Base-by-base conservation (phyloP, 1,140 invertebrate genomes). In the Nilaparvata lugens region DNA sequence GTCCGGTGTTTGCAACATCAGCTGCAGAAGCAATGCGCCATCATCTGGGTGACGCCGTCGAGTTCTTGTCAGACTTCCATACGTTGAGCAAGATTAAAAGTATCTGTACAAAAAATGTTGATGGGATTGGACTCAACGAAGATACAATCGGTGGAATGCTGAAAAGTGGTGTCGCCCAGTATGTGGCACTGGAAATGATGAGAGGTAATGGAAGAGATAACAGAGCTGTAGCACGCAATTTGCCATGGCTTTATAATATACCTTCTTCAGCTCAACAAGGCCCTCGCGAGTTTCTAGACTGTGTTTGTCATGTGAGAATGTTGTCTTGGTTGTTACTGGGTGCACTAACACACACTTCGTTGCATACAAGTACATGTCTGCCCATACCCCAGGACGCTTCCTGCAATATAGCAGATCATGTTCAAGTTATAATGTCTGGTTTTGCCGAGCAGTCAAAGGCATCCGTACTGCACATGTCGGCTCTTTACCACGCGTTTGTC, bases 401-500 rank as follows among this genome's bases (percentile, higher is more conserved):
- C 24, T 93, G 91, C 69, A 90, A 97, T 71, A 91, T 99, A 68
- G 93, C 95, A 25, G 96, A 98, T 78, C 93, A 98, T 71, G 87
- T 98, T 60, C 93, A 98, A 80, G 90, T 94, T 56, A 88, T 92
- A 65, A 84, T 99, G 74, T 87, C 92, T 16, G 95, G 93, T 11
- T 99, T 98, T 81, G 92, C 93, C 38, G 96, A 98, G 74, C 93
- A 97, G 70, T 89, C 89, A 4, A 97, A 95, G 76, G 81, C 87
- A 4, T 90, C 87, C 4, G 83, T 93, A 0, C 79, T 91, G 28
- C 93, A 98, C 70, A 97, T 98, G 93, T 95, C 91, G 40, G 87
- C 88, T 14, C 71, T 92, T 9, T 91, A 88, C 71, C 84, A 90
- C 69, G 87, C 87, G 1, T 92, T 92, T 67, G 86, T 89, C 56